Base-by-base conservation (phyloP, 1,140 invertebrate species). In the Pissodes strobi region DNA sequence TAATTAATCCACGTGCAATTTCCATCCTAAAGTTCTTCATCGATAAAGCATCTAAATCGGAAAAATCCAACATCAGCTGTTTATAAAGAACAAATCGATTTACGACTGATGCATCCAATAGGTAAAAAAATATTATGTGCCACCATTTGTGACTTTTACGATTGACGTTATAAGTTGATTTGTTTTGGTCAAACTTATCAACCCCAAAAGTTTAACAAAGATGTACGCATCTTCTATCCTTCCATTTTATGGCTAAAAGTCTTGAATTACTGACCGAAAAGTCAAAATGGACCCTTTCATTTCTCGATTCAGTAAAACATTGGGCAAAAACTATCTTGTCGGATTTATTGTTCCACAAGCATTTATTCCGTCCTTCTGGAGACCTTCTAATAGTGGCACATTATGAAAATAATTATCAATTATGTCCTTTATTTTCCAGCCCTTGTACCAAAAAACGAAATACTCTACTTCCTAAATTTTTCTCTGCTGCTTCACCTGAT, bases 381-480 rank as follows among this genome's bases (percentile, higher is more conserved):
- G 68, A 41, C 72, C 66, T 27, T 76, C 41, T 61, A 80, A 46
- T 5, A 81, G 59, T 39, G 63, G 58, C 57, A 79, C 61, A 58
- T 69, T 71, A 52, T 68, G 73, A 69, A 81, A 81, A 76, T 68
- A 80, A 74, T n/a, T n/a, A n/a, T n/a, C n/a, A n/a, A n/a, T 45
- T 10, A 64, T 72, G 66, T 15, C 52, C 46, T 27, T 74, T 71
- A 59, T 74, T 68, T 67, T 66, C 59, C 56, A 74, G 67, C n/a
- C n/a, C n/a, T n/a, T n/a, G n/a, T 1, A 34, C 25, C 9, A 70
- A 55, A 12, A 56, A 30, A 10, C 52, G 34, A 9, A 70, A 45
- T 5, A 70, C 58, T 69, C 74, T 68, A 62, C 64, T 67, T 58
- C 76, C 78, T 66, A 80, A 56, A 72, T 68, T 37, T 58, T n/a